These are phyloP conservation scores for Scortum barcoo DNA, from an alignment of 2,113 vertebrate species.

Conservation along the genomic window DNA sequence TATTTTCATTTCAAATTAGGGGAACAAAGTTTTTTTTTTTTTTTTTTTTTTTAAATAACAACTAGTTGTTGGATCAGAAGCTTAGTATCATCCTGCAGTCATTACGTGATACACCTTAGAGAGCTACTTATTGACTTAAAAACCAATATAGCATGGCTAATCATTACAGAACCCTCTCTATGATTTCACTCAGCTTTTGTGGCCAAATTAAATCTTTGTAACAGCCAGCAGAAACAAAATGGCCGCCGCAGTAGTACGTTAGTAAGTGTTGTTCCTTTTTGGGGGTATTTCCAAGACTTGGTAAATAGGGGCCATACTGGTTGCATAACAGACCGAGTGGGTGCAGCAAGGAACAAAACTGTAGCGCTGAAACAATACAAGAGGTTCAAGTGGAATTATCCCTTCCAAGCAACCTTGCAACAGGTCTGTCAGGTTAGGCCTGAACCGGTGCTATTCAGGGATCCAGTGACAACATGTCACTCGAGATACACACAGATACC, in stretches of 20 bases:
- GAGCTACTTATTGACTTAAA: constrained; percentile 67
- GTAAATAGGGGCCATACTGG: constrained; percentile 54
- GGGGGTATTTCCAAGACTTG: constrained; percentile 37
- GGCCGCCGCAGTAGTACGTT: background rate
- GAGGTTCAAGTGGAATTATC: constrained; percentile 65
- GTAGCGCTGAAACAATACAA: constrained; percentile 74
- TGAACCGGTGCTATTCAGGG: constrained; percentile 74
- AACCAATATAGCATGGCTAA: constrained; percentile 53
- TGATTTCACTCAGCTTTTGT: constrained; percentile 37
- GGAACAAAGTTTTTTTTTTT: background rate
- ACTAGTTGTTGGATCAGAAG: background rate
- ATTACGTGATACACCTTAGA: constrained; percentile 47
- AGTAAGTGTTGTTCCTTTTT: constrained; percentile 35
- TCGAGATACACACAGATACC: constrained; percentile 66
- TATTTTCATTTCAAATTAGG: background rate
- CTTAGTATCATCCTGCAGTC: constrained; percentile 24
- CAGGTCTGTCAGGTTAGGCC: constrained; percentile 84
- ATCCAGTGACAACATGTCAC: constrained; percentile 72
- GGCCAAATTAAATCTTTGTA: constrained; percentile 42
- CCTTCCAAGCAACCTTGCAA: constrained; percentile 62
- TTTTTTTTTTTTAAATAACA: background rate
- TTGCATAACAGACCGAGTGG: constrained; percentile 68
- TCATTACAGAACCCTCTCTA: constrained; percentile 50
- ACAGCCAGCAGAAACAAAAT: constrained; percentile 42
- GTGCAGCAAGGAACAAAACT: constrained; percentile 65